Evolutionary conservation across 2,888 invertebrate genomes (phyloP), one percentile per base, ranked within the genome.

Genomic region (Troides oblongomaculatus): DNA sequence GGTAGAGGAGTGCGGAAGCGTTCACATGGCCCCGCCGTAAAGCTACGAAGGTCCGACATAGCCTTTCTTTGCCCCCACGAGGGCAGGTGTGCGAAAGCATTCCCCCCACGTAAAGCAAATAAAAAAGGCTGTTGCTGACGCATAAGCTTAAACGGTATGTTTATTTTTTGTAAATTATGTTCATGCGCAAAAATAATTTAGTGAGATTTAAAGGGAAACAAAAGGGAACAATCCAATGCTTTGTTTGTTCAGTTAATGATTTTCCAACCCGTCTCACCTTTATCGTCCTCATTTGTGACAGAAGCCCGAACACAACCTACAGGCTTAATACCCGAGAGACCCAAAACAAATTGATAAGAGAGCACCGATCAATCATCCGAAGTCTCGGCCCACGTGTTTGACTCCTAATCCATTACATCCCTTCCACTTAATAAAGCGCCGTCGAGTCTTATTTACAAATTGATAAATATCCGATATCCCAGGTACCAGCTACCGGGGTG

Each of bases 381-480:
- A 78, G 79, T 84, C 82, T 77, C 77, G 71, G 68, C 78, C 80
- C 83, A 81, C 80, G 81, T 81, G 83, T 77, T 78, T 74, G 72
- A 76, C 73, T 74, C 76, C 80, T 84, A 83, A 87, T 88, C 86
- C 84, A 86, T 88, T 86, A 86, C 84, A 83, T 46, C 81, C 82
- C 84, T 82, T 79, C 80, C 82, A 81, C 81, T 84, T 87, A 87
- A 88, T 87, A 87, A 88, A 87, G 81, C 78, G 77, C 80, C 80
- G 84, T 85, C 83, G 77, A 75, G 78, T 74, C 78, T 81, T 87
- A 88, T 88, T 88, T 87, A 88, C 87, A 84, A 84, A 85, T 80
- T 84, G 89, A 88, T 88, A 88, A 83, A 76, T 79, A 77, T 73
- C 70, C 73, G 79, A 78, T 78, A 78, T 73, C 74, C 75, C 76